phyloP scores from a whole-genome alignment of 2,888 invertebrate genomes.

The Epistrophella euchroma region DNA sequence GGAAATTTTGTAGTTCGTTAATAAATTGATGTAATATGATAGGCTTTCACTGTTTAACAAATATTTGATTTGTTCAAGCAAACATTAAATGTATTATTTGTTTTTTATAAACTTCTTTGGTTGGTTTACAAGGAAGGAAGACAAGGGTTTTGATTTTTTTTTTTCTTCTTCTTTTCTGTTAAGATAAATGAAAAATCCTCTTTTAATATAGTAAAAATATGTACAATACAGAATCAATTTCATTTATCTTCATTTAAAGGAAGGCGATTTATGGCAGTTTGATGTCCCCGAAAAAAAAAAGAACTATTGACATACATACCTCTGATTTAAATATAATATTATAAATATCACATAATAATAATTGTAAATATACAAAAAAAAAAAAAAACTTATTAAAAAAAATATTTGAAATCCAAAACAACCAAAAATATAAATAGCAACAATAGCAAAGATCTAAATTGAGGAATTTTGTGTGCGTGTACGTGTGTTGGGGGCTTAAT shows the following conservation, averaged over 20 bases:
- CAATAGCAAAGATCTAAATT: slow-evolving; percentile 45
- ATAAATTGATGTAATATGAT: background rate
- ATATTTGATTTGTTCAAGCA: background rate
- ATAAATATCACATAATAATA: slow-evolving; percentile 71
- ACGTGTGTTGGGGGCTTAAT: slow-evolving; percentile 62
- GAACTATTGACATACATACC: slow-evolving; percentile 12
- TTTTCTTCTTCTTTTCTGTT: background rate
- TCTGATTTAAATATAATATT: slow-evolving; percentile 39
- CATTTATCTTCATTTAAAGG: slow-evolving; percentile 22
- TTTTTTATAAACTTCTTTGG: slow-evolving; percentile 20
- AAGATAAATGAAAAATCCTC: slow-evolving; percentile 18
- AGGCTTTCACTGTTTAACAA: background rate
- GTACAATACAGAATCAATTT: slow-evolving; percentile 11
- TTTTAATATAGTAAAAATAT: slow-evolving; percentile 2
- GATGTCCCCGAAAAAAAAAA: slow-evolving; percentile 7
- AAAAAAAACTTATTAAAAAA: background rate
- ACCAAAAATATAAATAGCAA: slow-evolving; percentile 31
- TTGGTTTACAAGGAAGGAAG: slow-evolving; percentile 30
- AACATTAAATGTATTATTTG: background rate
- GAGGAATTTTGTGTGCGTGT: slow-evolving; percentile 67
- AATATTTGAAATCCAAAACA: slow-evolving; percentile 17
- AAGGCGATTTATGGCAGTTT: slow-evolving; percentile 36
- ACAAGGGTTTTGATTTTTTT: background rate
- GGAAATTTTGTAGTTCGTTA: background rate
- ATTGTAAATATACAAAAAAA: slow-evolving; percentile 32